Conservation (phyloP, 2,888 invertebrate genomes). For the Rhagophthalmus giganteus region DNA sequence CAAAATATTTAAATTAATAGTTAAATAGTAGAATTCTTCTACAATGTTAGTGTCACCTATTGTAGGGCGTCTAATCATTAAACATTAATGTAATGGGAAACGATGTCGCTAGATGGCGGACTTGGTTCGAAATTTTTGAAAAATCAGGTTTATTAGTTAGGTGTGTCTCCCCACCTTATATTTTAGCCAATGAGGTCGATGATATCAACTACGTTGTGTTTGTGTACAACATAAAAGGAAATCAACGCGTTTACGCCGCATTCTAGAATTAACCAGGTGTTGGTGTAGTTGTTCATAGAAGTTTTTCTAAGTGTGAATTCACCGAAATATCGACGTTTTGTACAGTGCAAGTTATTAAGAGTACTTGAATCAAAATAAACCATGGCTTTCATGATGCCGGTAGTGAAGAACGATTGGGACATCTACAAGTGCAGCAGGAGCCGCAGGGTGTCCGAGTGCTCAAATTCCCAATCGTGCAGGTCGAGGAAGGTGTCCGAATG, state of each 20-base stretch:
- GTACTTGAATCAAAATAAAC: not conserved
- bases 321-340: constrained; percentile 2
- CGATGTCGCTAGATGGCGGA: constrained; percentile 16
- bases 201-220: constrained; percentile 33
- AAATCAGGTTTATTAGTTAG: constrained; percentile 15
- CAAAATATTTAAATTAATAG: too few relatives aligned
- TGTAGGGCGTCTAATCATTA: too few relatives aligned
- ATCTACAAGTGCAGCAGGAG: constrained; percentile 84
- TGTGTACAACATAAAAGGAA: constrained; percentile 40
- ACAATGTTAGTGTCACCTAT: too few relatives aligned
- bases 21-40: too few relatives aligned
- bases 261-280: constrained; percentile 23
- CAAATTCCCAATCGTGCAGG: constrained; percentile 64
- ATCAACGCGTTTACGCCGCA: constrained; percentile 15
- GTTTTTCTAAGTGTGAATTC: not conserved
- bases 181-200: constrained; percentile 39
- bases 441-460: constrained; percentile 75
- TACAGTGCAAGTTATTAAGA: constrained; percentile 2
- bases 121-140: constrained; percentile 24
- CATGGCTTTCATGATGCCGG: constrained; percentile 96
- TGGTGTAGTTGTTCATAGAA: constrained; percentile 3
- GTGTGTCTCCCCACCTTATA: constrained; percentile 35
- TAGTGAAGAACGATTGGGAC: constrained; percentile 91
- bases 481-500: constrained; percentile 75
- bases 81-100: too few relatives aligned